Evolutionary conservation across 1,140 invertebrate species (phyloP).

Genomic region (Drosophila punjabiensis): DNA sequence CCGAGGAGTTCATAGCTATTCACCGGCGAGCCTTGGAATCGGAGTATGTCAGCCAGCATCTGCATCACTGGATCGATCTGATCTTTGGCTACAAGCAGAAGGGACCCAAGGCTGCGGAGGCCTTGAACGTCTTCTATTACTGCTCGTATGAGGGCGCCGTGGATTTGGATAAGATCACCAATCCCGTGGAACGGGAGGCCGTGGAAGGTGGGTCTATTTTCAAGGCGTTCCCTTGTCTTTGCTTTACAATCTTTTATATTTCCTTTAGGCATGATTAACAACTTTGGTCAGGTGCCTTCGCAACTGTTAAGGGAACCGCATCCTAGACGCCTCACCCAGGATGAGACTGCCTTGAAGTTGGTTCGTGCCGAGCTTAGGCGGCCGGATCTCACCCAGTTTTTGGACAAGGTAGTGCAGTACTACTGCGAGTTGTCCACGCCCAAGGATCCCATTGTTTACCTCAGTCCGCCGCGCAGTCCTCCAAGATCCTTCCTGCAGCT

Average conservation of each 20-base stretch:
- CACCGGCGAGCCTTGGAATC: conserved; percentile 94
- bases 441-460: conserved; percentile 87
- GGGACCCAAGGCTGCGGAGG: conserved; percentile 89
- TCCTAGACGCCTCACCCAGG: conserved; percentile 87
- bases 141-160: conserved; percentile 89
- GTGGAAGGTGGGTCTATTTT: conserved; percentile 87
- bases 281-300: conserved; percentile 94
- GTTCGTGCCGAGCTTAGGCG: conserved; percentile 85
- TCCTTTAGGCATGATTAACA: conserved; percentile 91
- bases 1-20: conserved; percentile 93
- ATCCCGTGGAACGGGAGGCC: conserved; percentile 92
- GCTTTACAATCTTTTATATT: neutral
- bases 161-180: conserved; percentile 89
- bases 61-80: conserved; percentile 98
- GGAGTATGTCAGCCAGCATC: conserved; percentile 92
- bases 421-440: conserved; percentile 85
- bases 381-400: conserved; percentile 85
- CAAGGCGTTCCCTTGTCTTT: accelerated
- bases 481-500: conserved; percentile 86
- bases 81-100: conserved; percentile 96
- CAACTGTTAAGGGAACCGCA: conserved; percentile 92
- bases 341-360: conserved; percentile 85
- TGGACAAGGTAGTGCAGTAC: conserved; percentile 82
- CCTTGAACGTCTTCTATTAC: conserved; percentile 94
- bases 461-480: conserved; percentile 87